Base-by-base conservation (phyloP, 1,140 invertebrate genomes). In the Aphelinus certus region DNA sequence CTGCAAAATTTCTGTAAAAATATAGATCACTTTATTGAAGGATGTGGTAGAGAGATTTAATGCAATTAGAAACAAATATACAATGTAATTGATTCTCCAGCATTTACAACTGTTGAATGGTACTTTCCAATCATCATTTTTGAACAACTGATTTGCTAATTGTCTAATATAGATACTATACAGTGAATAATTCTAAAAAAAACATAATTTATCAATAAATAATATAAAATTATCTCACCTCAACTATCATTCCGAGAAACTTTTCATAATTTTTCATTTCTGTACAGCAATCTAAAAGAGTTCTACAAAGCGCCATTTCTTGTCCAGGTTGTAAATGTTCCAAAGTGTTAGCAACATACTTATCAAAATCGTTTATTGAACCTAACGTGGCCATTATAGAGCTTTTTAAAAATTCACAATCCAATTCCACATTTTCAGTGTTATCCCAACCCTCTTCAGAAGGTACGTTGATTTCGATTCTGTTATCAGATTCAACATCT, bases 1-100 rank as follows among this genome's bases (percentile, higher is more conserved):
- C 42, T 63, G 10, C 73, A 70, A 53, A 75, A 75, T 71, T 53
- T 70, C 73, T 75, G 62, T 46, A 74, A 74, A 47, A 49, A 26
- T 9, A 42, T 65, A 65, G 43, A 43, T 51, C 3, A 65, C 4
- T 10, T 49, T 0, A 4, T 47, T 51, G 2, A 26, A 48, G 1
- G 26, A 49, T 53, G 48, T 67, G 7, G 42, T 49, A 26, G 46
- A 56, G 48, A 43, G 43, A 2, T 2, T 48, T 51, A 46, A 51
- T 1, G 26, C 6, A 45, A 63, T 43, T 49, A 71, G n/a, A 49
- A 45, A 63, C 2, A 63, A 63, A 47, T 42, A 6, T 46, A 10
- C 61, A 47, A 61, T 7, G 3, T 3, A 49, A 26, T 26, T 26
- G 26, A 26, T 26, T 69, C n/a, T 60, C 1, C 47, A 69, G 1